phyloP scores from a whole-genome alignment of 2,113 vertebrate species.

The Dendropsophus ebraccatus region DNA sequence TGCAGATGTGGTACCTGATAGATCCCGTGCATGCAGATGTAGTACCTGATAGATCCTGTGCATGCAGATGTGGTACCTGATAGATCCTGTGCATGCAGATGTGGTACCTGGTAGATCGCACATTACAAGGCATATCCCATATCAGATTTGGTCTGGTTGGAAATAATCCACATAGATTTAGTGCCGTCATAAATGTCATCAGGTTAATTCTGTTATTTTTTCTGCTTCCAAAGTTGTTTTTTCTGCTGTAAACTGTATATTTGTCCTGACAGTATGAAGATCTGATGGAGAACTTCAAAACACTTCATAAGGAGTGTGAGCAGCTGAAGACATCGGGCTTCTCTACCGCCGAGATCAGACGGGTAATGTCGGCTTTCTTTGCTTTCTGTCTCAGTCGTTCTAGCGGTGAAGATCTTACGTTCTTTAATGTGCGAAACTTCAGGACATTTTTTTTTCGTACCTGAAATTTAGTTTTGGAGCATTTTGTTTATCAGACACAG shows the following conservation, averaged over 20 bases:
- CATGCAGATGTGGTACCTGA: too few relatives aligned
- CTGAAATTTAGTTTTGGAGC: background rate
- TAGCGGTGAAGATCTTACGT: background rate
- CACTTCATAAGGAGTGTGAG: slow-evolving; percentile 92
- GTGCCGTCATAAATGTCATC: background rate
- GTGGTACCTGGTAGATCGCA: too few relatives aligned
- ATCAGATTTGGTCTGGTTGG: too few relatives aligned
- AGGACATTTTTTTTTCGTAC: background rate
- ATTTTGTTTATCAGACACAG: background rate
- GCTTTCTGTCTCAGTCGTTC: background rate
- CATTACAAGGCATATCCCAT: too few relatives aligned
- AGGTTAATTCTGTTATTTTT: background rate
- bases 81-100: too few relatives aligned
- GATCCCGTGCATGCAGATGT: too few relatives aligned
- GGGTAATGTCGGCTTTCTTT: slow-evolving; percentile 74
- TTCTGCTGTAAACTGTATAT: slow-evolving; percentile 50
- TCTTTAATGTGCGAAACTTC: background rate
- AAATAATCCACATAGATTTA: too few relatives aligned
- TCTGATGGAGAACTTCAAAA: slow-evolving; percentile 93
- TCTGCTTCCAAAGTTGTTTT: slow-evolving; percentile 1
- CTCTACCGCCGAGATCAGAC: slow-evolving; percentile 93
- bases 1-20: too few relatives aligned
- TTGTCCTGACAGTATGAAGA: slow-evolving; percentile 86
- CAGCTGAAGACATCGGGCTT: slow-evolving; percentile 92
- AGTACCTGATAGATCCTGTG: too few relatives aligned